phyloP scores from a whole-genome alignment of 1,140 invertebrate species.

The Diachasma alloeum region DNA sequence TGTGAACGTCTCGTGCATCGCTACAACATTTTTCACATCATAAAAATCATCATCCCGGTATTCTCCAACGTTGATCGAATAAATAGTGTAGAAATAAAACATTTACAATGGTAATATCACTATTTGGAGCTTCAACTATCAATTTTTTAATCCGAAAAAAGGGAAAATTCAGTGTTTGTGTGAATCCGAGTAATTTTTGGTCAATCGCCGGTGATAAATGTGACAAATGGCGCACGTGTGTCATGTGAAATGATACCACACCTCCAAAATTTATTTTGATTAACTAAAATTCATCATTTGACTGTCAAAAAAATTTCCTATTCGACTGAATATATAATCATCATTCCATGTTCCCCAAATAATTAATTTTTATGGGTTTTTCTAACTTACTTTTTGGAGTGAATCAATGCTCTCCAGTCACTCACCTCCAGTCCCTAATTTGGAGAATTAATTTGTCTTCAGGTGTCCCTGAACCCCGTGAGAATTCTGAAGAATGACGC shows the following conservation, averaged over 20 bases:
- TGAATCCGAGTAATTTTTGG: not conserved
- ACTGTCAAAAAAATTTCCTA: not conserved
- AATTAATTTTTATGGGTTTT: too few species aligned
- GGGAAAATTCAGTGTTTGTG: not conserved
- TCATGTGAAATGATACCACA: constrained; percentile 24
- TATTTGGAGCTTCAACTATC: not conserved
- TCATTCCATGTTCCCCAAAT: too few species aligned
- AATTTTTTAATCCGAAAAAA: not conserved
- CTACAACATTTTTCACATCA: not conserved
- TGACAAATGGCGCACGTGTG: constrained; percentile 47
- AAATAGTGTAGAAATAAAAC: not conserved
- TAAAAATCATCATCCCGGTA: not conserved
- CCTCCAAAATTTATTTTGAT: constrained; percentile 6
- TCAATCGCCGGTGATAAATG: constrained; percentile 10
- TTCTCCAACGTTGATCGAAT: not conserved
- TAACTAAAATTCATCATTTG: not conserved
- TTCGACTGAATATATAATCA: too few species aligned
- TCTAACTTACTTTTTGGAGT: too few species aligned
- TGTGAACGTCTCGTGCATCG: not conserved
- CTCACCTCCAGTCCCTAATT: constrained; percentile 33
- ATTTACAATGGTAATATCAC: not conserved
- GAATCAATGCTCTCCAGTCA: not conserved
- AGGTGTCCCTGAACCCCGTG: constrained; percentile 92
- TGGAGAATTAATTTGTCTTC: constrained; percentile 44
- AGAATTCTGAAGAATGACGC: constrained; percentile 94